Evolutionary conservation across 1,140 invertebrate genomes (phyloP).

Genomic region (Ceratina australensis): DNA sequence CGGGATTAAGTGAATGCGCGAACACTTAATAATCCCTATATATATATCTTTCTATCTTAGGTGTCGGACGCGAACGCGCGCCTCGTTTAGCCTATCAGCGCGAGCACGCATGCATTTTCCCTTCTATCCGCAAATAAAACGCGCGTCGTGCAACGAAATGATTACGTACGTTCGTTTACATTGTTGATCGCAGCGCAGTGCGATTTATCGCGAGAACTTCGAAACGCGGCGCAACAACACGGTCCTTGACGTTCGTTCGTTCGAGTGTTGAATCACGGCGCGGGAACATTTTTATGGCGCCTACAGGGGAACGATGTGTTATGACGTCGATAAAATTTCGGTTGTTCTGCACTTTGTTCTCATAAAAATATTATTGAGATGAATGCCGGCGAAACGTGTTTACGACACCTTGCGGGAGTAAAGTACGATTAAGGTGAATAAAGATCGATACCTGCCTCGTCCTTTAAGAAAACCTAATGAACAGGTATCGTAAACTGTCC

Average conservation of each 20-base stretch:
- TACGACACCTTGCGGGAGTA: slow-evolving; percentile 8
- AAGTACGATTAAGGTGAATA: slow-evolving; percentile 25
- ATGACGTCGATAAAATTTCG: slow-evolving; percentile 7
- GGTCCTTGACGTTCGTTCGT: not conserved
- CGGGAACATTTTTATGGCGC: slow-evolving; percentile 15
- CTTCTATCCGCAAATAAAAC: not conserved
- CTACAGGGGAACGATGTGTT: not conserved
- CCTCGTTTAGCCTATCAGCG: not conserved
- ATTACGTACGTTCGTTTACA: not conserved
- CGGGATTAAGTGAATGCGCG: slow-evolving; percentile 78
- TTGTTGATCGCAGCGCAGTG: not conserved
- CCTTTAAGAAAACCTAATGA: not conserved
- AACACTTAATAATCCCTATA: slow-evolving; percentile 75
- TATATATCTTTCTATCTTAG: slow-evolving; percentile 53
- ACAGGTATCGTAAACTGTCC: not conserved
- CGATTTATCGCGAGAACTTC: not conserved
- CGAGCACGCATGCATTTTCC: not conserved
- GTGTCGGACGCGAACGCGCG: not conserved
- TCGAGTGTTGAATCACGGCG: not conserved
- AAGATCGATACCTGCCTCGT: slow-evolving; percentile 14
- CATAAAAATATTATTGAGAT: slow-evolving; percentile 29
- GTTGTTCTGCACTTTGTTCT: slow-evolving; percentile 10
- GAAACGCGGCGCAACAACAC: not conserved
- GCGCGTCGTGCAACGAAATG: not conserved
- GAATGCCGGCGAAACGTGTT: not conserved